Percentiles rank a stretch among this genome's conserved stretches.
Evolutionary conservation across 2,888 invertebrate species (phyloP).

Genomic region (Phanerotoma sp.): DNA sequence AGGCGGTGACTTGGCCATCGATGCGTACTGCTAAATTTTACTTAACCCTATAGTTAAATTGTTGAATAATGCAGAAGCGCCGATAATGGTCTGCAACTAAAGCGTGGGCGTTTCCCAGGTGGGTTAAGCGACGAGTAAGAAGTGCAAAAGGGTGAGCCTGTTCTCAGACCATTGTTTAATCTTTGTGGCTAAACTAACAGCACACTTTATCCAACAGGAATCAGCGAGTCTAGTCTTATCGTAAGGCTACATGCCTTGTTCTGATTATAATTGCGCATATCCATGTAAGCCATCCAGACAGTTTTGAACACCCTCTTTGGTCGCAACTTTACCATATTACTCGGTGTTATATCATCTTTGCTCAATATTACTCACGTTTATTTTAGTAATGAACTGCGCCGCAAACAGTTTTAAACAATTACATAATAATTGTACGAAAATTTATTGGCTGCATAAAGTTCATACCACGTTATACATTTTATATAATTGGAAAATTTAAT

Average conservation of each 20-base stretch:
- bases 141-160: not conserved
- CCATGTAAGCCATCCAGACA: slow-evolving; percentile 3
- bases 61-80: slow-evolving; percentile 38
- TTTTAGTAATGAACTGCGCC: slow-evolving; percentile 4
- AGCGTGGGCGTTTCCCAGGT: not conserved
- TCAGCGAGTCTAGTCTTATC: slow-evolving; percentile 14
- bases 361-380: not conserved
- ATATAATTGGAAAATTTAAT: too few relatives aligned
- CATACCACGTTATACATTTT: too few relatives aligned
- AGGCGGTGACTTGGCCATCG: not conserved
- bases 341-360: not conserved
- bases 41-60: slow-evolving; percentile 32
- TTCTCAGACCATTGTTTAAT: slow-evolving; percentile 10
- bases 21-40: slow-evolving; percentile 30
- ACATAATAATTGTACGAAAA: not conserved
- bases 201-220: slow-evolving; percentile 13
- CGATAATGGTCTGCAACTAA: slow-evolving; percentile 27
- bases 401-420: not conserved
- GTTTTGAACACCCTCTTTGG: not conserved
- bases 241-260: slow-evolving; percentile 8
- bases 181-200: slow-evolving; percentile 13
- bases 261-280: slow-evolving; percentile 8
- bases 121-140: not conserved
- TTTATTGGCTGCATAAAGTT: not conserved
- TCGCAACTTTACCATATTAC: too few relatives aligned